Conservation (phyloP, 2,888 invertebrate genomes). For the Epinotia bilunana region DNA sequence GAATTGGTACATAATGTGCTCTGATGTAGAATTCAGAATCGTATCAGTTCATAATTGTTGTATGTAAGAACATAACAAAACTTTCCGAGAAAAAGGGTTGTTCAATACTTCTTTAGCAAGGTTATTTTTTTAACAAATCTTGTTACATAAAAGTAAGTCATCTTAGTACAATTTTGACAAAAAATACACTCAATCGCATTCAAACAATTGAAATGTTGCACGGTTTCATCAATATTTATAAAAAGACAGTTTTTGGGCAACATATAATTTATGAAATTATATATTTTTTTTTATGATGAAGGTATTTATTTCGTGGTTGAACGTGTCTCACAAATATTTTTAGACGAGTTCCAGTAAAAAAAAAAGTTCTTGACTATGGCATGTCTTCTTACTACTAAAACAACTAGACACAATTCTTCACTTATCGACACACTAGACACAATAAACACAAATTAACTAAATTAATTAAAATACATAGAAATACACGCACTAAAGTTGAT, state of each 20-base stretch:
- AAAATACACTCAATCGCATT: too few species aligned
- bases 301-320: not conserved
- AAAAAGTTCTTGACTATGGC: not conserved
- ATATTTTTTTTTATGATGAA: too few species aligned
- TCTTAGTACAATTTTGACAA: too few species aligned
- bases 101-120: not conserved
- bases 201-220: too few species aligned
- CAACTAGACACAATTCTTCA: conserved; percentile 28
- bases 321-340: not conserved
- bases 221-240: too few species aligned
- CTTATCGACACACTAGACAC: conserved; percentile 29
- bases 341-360: not conserved
- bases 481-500: conserved; percentile 25
- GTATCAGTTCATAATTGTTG: conserved; percentile 1
- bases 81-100: not conserved
- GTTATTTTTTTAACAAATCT: too few species aligned
- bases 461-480: conserved; percentile 21
- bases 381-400: conserved; percentile 14
- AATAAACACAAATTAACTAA: conserved; percentile 27
- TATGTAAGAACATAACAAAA: not conserved
- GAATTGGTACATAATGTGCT: conserved; percentile 4
- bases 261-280: too few species aligned
- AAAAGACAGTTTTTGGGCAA: too few species aligned
- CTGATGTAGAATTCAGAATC: not conserved
- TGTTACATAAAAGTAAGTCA: too few species aligned